Conservation (phyloP, 2,888 invertebrate genomes). For the Caenorhabditis macrosperma region DNA sequence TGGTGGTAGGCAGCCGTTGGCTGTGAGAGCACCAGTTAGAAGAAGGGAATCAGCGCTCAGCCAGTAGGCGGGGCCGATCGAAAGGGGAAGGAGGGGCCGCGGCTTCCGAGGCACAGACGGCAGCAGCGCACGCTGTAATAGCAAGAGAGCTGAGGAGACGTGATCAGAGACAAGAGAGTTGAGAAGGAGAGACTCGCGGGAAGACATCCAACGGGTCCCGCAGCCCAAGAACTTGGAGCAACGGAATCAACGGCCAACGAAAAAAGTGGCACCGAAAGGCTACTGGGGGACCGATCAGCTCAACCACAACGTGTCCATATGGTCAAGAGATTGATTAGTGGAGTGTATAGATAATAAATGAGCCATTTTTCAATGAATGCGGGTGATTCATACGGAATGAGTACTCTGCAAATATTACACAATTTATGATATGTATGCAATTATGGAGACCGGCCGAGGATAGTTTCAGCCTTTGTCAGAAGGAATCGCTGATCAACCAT, state of each 20-base stretch:
- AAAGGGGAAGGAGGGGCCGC: conserved; percentile 38
- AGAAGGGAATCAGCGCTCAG: conserved; percentile 49
- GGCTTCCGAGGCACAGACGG: conserved; percentile 42
- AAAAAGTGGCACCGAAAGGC: conserved; percentile 37
- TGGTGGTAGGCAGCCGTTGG: conserved; percentile 61
- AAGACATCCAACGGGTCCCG: conserved; percentile 36
- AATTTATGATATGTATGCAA: too few relatives aligned
- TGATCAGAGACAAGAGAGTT: conserved; percentile 3
- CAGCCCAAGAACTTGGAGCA: conserved; percentile 2
- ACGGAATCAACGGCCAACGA: conserved; percentile 13
- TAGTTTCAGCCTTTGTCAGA: too few relatives aligned
- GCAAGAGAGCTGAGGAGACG: conserved; percentile 6
- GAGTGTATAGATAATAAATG: conserved; percentile 15
- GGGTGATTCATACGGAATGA: too few relatives aligned
- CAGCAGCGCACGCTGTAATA: conserved; percentile 48
- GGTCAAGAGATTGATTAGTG: conserved; percentile 40
- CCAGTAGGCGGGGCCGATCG: conserved; percentile 49
- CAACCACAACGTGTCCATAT: conserved; percentile 43
- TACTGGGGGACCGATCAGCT: conserved; percentile 22
- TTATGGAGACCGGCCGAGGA: too few relatives aligned
- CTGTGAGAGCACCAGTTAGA: conserved; percentile 61
- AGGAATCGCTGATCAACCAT: too few relatives aligned
- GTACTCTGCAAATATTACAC: too few relatives aligned
- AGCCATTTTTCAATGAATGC: conserved; percentile 1
- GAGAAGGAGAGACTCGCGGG: conserved; percentile 5